These are phyloP conservation scores for Clangula hyemalis DNA, from an alignment of 2,797 vertebrate genomes.

Conservation along the genomic window DNA sequence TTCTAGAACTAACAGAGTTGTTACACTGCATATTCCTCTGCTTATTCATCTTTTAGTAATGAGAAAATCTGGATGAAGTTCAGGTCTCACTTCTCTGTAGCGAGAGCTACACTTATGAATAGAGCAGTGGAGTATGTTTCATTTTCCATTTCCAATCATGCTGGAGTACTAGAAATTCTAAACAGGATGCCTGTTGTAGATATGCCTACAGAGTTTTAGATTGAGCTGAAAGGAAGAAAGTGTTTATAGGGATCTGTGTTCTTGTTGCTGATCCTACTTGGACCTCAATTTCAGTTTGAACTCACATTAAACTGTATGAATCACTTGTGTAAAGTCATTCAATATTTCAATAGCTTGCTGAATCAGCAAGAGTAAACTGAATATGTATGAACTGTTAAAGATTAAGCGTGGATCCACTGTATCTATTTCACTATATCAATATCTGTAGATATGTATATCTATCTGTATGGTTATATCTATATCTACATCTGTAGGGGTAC, in stretches of 20 bases:
- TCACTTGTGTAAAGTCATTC: not conserved
- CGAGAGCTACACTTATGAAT: not conserved
- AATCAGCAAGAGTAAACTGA: not conserved
- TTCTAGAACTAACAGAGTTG: not conserved
- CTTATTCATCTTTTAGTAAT: not conserved
- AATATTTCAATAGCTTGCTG: not conserved
- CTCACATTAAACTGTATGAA: not conserved
- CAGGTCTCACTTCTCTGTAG: not conserved
- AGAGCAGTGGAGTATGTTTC: not conserved
- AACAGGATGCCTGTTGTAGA: not conserved
- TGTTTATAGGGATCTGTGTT: not conserved
- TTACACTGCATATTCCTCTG: not conserved
- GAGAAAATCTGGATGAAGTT: not conserved
- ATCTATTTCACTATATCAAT: not conserved
- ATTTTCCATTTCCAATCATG: not conserved
- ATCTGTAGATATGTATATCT: not conserved
- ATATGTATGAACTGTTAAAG: not conserved
- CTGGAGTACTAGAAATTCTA: not conserved
- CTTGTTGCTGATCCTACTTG: not conserved
- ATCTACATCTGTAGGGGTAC: not conserved
- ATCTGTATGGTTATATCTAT: not conserved
- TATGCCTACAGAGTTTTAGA: not conserved
- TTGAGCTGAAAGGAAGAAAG: not conserved
- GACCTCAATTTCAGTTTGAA: not conserved
- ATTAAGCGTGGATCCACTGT: not conserved